Base-by-base conservation (phyloP, 2,113 vertebrate species). In the Amia ocellicauda region DNA sequence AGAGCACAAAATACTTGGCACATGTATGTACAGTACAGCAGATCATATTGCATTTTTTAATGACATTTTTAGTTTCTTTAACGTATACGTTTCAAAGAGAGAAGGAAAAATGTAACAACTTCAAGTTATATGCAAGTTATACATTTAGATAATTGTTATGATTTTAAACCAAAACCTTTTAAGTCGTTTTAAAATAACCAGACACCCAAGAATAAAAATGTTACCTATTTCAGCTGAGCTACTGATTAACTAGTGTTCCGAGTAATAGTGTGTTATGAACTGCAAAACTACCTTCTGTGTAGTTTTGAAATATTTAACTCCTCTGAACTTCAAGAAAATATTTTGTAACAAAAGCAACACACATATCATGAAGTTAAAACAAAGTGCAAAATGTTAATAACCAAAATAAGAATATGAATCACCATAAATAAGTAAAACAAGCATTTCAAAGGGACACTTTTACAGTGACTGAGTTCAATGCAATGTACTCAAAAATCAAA, bases 1-100 rank as follows among this genome's bases (percentile, higher is more conserved):
- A 62, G 67, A 70, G 52, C 74, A 76, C 53, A 60, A 78, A 73
- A 0, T 61, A 68, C 63, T 83, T 82, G 82, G 79, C 83, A 88
- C 76, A 74, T 69, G 69, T 62, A 60, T 63, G 81, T 76, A 78
- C 63, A 81, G 76, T 54, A 73, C 22, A 5, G 8, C 62, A 71
- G 74, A 16, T 17, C 51, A 53, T 22, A 22, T 20, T 23, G 20
- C 24, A 24, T 53, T 24, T 22, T 53, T 22, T 53, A 11, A 53
- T 22, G 10, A 11, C 9, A n/a, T 53, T 23, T 53, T 47, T 23
- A n/a, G n/a, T n/a, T n/a, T n/a, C n/a, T n/a, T n/a, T n/a, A n/a
- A n/a, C n/a, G n/a, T n/a, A n/a, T n/a, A n/a, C n/a, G n/a, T n/a
- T n/a, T n/a, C n/a, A n/a, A n/a, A n/a, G n/a, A n/a, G n/a, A n/a